A percentile compares a stretch with the other conserved stretches of the same genome.
phyloP scores from a whole-genome alignment of 2,113 vertebrate genomes.

The Blennius ocellaris region DNA sequence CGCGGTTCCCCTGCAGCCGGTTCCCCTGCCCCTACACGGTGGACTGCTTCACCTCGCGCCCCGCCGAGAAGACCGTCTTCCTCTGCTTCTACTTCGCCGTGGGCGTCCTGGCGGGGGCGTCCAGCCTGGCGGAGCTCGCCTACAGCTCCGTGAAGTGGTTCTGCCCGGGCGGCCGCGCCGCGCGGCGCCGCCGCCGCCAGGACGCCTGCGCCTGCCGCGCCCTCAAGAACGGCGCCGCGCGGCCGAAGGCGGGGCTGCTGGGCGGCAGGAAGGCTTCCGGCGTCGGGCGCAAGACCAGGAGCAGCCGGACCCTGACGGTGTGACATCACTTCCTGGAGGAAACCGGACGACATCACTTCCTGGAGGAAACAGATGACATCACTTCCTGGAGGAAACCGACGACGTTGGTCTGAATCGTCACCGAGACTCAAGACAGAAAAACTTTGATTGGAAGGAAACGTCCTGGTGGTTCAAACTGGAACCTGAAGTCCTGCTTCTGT shows the following conservation, averaged over 20 bases:
- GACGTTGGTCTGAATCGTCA: background rate
- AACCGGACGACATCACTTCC: too few relatives aligned
- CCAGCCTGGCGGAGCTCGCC: conserved; percentile 86
- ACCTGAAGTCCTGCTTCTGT: too few relatives aligned
- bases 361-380: conserved; percentile 43
- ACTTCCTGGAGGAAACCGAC: too few relatives aligned
- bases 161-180: conserved; percentile 1
- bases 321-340: too few relatives aligned
- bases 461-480: too few relatives aligned
- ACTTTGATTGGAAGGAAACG: too few relatives aligned
- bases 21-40: conserved; percentile 91
- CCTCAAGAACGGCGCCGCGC: conserved; percentile 13
- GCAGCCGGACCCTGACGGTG: conserved; percentile 31
- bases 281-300: conserved; percentile 18
- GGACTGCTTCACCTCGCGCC: conserved; percentile 94
- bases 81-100: conserved; percentile 92
- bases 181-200: accelerated
- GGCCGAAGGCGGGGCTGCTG: conserved; percentile 28
- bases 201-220: conserved; percentile 10
- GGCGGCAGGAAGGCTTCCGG: conserved; percentile 45
- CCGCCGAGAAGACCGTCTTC: conserved; percentile 93
- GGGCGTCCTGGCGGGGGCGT: conserved; percentile 86
- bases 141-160: conserved; percentile 85
- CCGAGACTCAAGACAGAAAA: too few relatives aligned
- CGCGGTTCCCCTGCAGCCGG: conserved; percentile 86